Percentiles rank a stretch among this genome's conserved stretches.
These are phyloP conservation scores for Gymnobelideus leadbeateri DNA, from an alignment of 2,113 vertebrate genomes.

Conservation along the genomic window DNA sequence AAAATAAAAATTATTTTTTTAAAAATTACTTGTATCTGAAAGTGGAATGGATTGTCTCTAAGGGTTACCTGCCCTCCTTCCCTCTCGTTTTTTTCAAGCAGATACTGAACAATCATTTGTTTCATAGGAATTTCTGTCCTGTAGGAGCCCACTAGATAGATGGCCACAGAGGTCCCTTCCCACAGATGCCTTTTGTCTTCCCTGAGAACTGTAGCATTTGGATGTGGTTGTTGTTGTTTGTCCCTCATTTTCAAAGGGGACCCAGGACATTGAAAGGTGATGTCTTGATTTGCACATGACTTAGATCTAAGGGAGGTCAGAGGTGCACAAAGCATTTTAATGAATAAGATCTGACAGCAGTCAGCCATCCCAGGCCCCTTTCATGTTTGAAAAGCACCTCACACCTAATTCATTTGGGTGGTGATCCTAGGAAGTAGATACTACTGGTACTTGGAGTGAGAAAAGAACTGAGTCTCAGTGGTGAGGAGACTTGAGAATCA, in stretches of 20 bases:
- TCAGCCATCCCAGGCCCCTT: neutral
- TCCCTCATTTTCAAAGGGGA: neutral
- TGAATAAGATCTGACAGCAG: neutral
- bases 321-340: neutral
- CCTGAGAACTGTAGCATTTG: neutral
- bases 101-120: neutral
- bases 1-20: neutral
- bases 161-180: neutral
- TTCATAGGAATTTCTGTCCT: neutral
- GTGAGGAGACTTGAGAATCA: neutral
- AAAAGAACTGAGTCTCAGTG: neutral
- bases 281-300: neutral
- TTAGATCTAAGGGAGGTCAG: neutral
- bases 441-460: neutral
- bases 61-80: too few relatives aligned
- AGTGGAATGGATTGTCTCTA: neutral
- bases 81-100: neutral
- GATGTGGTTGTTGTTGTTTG: neutral
- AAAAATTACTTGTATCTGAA: neutral
- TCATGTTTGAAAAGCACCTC: neutral
- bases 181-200: neutral
- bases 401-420: neutral
- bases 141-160: neutral
- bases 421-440: neutral
- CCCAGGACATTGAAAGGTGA: neutral